Evolutionary conservation across 2,797 vertebrate species (phyloP), one percentile per base, ranked within the genome.

Genomic region (Oryzias dopingdopingensis): DNA sequence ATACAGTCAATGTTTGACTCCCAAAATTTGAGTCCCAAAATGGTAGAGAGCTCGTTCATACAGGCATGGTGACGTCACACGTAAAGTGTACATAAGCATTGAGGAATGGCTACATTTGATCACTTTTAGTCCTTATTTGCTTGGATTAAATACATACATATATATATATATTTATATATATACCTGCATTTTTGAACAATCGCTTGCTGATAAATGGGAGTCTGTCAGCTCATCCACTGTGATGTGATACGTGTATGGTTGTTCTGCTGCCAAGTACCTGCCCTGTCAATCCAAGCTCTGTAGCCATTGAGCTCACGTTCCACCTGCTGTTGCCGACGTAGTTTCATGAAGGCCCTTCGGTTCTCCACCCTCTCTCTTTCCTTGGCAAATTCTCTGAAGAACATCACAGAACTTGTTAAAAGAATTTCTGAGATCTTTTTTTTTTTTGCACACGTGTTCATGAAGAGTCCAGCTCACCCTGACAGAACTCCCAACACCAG

Each of bases 341-440:
- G 91, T 76, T 99, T 99, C 96, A 99, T 98, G 88, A 99, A 99
- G 26, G 97, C 97, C 23, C 97, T 90, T 16, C 97, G 91, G 90
- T 99, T 99, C 91, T 99, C 97, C 89, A 99, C 97, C 16, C 97
- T 77, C 82, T 99, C 97, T 15, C 97, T 93, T 85, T 99, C 97
- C 86, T 99, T 99, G 86, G 97, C 97, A 89, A 99, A 99, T 81
- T 99, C 97, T 80, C 97, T 99, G 84, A 13, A 61, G 42, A 63
- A 12, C 12, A 37, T 37, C 32, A 12, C 10, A 37, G 10, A 37
- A 37, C 10, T 37, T 37, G 48, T 37, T 12, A 29, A 5, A 72
- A 37, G 42, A 51, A 4, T 18, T 10, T 4, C n/a, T 22, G 15
- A 10, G 7, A 17, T 16, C 3, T n/a, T 42, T 1, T 37, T 16